A percentile compares a stretch with the other conserved stretches of the same genome.
These are phyloP conservation scores for Mionectes macconnelli DNA, from an alignment of 2,113 vertebrate genomes.

Conservation along the genomic window DNA sequence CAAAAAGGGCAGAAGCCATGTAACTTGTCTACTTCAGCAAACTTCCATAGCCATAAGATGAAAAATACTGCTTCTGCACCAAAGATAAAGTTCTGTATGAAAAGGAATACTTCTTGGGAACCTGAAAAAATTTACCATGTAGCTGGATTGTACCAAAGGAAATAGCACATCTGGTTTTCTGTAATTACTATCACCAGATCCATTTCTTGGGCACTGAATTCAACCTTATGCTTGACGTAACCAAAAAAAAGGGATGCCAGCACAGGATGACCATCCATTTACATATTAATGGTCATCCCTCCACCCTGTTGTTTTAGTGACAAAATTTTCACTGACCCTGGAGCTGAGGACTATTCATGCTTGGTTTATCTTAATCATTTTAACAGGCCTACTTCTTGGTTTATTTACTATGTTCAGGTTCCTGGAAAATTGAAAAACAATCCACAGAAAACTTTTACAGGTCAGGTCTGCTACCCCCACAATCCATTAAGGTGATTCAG, in stretches of 20 bases:
- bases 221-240: neutral
- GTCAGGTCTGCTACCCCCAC: neutral
- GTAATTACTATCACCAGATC: neutral
- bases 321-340: neutral
- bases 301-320: neutral
- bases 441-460: neutral
- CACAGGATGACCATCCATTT: neutral
- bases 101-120: neutral
- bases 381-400: neutral
- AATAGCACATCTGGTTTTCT: neutral
- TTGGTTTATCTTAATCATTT: neutral
- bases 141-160: neutral
- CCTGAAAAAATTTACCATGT: fast-evolving
- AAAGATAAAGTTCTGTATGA: neutral
- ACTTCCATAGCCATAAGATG: neutral
- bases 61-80: neutral
- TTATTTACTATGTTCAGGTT: neutral
- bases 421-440: neutral
- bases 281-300: neutral
- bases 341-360: neutral
- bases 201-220: neutral
- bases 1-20: neutral
- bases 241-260: neutral
- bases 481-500: neutral
- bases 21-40: neutral